Conservation (phyloP, 2,797 vertebrate genomes). For the Manis pentadactyla region DNA sequence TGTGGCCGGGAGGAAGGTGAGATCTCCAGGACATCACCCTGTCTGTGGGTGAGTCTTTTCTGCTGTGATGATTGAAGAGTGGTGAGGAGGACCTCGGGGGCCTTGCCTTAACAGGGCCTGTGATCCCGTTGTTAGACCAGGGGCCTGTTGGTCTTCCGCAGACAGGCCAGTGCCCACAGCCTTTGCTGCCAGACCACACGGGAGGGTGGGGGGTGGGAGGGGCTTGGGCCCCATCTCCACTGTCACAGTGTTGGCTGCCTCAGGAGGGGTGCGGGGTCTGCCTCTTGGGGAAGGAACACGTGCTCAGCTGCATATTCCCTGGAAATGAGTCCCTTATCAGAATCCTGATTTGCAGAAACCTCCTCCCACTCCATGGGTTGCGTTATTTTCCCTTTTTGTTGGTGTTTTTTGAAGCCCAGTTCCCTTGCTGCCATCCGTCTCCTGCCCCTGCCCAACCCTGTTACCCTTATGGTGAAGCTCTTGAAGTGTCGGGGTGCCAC, state of each 20-base stretch:
- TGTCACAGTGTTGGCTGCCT: not conserved
- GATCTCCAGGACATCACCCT: not conserved
- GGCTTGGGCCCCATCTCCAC: accelerated
- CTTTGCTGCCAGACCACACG: not conserved
- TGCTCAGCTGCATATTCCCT: not conserved
- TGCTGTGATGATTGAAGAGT: not conserved
- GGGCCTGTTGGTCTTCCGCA: not conserved
- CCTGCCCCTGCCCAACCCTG: accelerated
- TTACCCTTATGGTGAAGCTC: not conserved
- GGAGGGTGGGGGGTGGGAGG: not conserved
- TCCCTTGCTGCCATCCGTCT: not conserved
- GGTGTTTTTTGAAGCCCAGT: not conserved
- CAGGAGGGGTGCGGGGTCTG: not conserved
- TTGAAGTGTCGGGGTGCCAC: not conserved
- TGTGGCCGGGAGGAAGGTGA: not conserved
- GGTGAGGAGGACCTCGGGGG: not conserved
- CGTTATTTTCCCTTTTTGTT: not conserved
- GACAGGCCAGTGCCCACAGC: not conserved
- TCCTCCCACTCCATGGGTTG: not conserved
- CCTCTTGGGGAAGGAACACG: not conserved
- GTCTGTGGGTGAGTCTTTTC: not conserved
- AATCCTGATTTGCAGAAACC: not conserved
- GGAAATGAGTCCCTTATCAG: not conserved
- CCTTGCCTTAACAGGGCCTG: not conserved
- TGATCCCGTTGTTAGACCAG: not conserved